Conservation (phyloP, 2,113 vertebrate species). For the Stigmatopora nigra region DNA sequence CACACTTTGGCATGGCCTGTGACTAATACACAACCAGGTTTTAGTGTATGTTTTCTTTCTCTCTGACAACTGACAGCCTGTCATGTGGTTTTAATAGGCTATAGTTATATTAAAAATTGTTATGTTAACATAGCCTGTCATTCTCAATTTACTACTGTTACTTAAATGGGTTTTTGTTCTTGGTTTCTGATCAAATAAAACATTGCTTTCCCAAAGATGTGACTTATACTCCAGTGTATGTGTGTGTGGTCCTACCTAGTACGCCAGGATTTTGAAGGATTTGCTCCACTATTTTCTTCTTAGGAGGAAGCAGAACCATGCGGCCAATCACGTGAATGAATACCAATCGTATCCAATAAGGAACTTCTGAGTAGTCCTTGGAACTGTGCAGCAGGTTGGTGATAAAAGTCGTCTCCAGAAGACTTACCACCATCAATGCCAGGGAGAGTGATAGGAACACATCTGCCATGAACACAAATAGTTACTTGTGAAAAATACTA, state of each 20-base stretch:
- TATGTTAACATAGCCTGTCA: too few species aligned
- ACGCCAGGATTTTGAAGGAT: neutral
- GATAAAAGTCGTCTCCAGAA: constrained; percentile 71
- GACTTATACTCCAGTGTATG: too few species aligned
- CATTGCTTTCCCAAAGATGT: too few species aligned
- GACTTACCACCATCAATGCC: constrained; percentile 70
- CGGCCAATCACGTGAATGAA: neutral
- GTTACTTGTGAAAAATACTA: neutral
- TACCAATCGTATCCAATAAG: constrained; percentile 47
- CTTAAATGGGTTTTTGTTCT: too few species aligned
- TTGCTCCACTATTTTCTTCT: neutral
- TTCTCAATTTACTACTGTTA: too few species aligned
- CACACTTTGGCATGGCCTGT: too few species aligned
- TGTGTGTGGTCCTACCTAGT: neutral
- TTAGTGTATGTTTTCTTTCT: too few species aligned
- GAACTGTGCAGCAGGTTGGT: constrained; percentile 65
- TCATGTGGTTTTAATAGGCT: too few species aligned
- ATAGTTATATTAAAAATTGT: too few species aligned
- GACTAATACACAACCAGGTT: too few species aligned
- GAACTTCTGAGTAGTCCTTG: constrained; percentile 46
- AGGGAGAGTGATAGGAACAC: constrained; percentile 55
- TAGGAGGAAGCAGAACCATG: constrained; percentile 6
- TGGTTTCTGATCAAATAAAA: too few species aligned
- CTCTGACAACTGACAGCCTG: too few species aligned
- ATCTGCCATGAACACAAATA: constrained; percentile 21